phyloP scores from a whole-genome alignment of 2,113 vertebrate species.

The Grammatotria lemairii region DNA sequence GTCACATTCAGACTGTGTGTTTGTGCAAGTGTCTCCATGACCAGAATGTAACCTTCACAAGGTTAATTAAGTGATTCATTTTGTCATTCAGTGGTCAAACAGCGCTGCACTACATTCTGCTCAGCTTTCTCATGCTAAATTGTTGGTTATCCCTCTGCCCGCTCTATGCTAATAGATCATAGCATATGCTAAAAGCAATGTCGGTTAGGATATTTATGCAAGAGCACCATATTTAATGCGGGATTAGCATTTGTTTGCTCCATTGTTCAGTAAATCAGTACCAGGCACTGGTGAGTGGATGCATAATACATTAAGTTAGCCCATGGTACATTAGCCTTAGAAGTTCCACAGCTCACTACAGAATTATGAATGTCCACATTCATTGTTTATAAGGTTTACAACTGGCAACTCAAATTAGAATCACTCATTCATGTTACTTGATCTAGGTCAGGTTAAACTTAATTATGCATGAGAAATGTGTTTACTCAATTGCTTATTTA shows the following conservation, averaged over 20 bases:
- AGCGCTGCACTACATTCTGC: not conserved
- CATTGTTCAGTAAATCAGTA: slow-evolving; percentile 65
- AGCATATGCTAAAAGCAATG: slow-evolving; percentile 60
- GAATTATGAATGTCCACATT: slow-evolving; percentile 41
- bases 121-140: slow-evolving; percentile 16
- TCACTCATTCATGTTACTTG: slow-evolving; percentile 36
- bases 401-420: slow-evolving; percentile 33
- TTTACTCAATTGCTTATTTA: slow-evolving; percentile 34
- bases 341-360: slow-evolving; percentile 45
- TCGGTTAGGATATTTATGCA: slow-evolving; percentile 61
- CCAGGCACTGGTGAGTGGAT: slow-evolving; percentile 50
- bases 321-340: slow-evolving; percentile 43
- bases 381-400: slow-evolving; percentile 28
- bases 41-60: slow-evolving; percentile 22
- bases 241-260: slow-evolving; percentile 69
- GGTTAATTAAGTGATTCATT: slow-evolving; percentile 27
- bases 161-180: slow-evolving; percentile 52
- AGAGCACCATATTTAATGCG: slow-evolving; percentile 53
- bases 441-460: slow-evolving; percentile 39
- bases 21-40: not conserved
- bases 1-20: not conserved
- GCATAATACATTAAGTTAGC: slow-evolving; percentile 52
- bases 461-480: slow-evolving; percentile 35
- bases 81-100: slow-evolving; percentile 25
- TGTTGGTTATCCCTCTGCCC: not conserved